phyloP scores from a whole-genome alignment of 2,797 vertebrate species.

The Huso huso region DNA sequence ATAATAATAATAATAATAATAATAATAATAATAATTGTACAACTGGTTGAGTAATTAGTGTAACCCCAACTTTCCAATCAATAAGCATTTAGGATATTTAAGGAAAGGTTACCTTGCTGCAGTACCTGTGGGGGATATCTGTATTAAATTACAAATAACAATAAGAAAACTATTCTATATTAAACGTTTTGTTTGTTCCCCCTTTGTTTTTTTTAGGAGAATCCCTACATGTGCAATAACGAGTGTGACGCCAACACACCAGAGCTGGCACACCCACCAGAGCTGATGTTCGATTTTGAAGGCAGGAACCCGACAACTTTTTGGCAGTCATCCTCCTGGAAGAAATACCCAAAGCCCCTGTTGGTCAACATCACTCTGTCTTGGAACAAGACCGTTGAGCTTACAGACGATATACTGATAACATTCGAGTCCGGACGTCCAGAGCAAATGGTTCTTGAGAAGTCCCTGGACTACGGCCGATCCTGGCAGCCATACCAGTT shows the following conservation, averaged over 20 bases:
- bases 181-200: slow-evolving; percentile 29
- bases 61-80: too few species aligned
- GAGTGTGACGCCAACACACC: slow-evolving; percentile 90
- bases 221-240: slow-evolving; percentile 98
- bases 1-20: too few species aligned
- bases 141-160: too few species aligned
- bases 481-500: slow-evolving; percentile 97
- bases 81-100: too few species aligned
- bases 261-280: slow-evolving; percentile 87
- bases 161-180: background rate
- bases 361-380: slow-evolving; percentile 92
- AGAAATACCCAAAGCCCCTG: slow-evolving; percentile 84
- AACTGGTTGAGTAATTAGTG: too few species aligned
- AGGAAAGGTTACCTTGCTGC: too few species aligned
- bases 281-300: slow-evolving; percentile 94
- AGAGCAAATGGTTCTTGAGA: slow-evolving; percentile 96
- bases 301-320: slow-evolving; percentile 93
- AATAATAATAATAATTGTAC: too few species aligned
- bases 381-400: slow-evolving; percentile 97
- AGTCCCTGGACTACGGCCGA: slow-evolving; percentile 89
- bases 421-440: slow-evolving; percentile 94
- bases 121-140: too few species aligned
- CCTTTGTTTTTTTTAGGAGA: slow-evolving; percentile 65
- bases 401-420: slow-evolving; percentile 92
- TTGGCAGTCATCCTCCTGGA: slow-evolving; percentile 96